Evolutionary conservation across 2,888 invertebrate species (phyloP).

Genomic region (Drosophila pseudotakahashii): DNA sequence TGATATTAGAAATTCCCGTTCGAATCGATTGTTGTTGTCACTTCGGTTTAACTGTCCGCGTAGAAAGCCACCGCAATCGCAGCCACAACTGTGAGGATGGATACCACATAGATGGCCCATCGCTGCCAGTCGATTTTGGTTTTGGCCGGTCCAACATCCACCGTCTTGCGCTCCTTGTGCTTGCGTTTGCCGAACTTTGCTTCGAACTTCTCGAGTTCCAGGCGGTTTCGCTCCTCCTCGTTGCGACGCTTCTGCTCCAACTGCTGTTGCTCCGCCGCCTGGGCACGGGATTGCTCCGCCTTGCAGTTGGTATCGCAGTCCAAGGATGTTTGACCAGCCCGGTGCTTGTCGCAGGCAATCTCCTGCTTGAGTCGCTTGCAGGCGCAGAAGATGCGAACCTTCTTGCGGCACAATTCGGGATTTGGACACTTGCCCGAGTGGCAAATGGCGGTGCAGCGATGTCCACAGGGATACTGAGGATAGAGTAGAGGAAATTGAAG

Average conservation of each 20-base stretch:
- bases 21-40: slow-evolving; percentile 11
- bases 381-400: slow-evolving; percentile 90
- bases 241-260: slow-evolving; percentile 85
- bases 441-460: slow-evolving; percentile 90
- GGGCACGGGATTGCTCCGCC: slow-evolving; percentile 86
- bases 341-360: slow-evolving; percentile 87
- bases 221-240: slow-evolving; percentile 87
- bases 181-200: slow-evolving; percentile 90
- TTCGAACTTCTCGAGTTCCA: slow-evolving; percentile 91
- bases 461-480: slow-evolving; percentile 91
- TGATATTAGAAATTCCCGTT: slow-evolving; percentile 36
- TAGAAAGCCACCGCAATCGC: slow-evolving; percentile 76
- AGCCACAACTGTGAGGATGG: slow-evolving; percentile 54
- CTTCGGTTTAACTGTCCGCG: slow-evolving; percentile 65
- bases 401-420: slow-evolving; percentile 90
- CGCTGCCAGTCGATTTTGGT: slow-evolving; percentile 62
- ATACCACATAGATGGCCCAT: slow-evolving; percentile 56
- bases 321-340: slow-evolving; percentile 83
- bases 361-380: slow-evolving; percentile 92
- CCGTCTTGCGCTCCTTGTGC: slow-evolving; percentile 84
- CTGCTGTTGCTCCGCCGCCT: slow-evolving; percentile 85
- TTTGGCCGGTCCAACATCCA: slow-evolving; percentile 54
- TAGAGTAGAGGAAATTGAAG: neutral
- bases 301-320: slow-evolving; percentile 88
- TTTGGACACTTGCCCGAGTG: slow-evolving; percentile 90